A percentile compares a stretch with the other conserved stretches of the same genome.
Evolutionary conservation across 2,888 invertebrate species (phyloP).

Genomic region (Monochamus alternatus): DNA sequence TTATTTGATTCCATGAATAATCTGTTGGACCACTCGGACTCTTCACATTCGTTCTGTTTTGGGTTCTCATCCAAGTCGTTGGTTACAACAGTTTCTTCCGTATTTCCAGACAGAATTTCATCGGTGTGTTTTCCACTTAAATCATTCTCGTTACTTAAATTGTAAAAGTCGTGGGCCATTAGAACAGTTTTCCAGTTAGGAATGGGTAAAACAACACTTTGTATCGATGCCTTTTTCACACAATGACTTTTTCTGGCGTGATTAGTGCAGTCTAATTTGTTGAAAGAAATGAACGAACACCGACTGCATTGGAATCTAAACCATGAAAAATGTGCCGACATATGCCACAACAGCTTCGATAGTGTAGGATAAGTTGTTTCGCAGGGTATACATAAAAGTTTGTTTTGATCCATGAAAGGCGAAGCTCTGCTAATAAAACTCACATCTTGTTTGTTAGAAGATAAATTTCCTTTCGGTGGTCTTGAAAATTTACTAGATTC

Average conservation of each 20-base stretch:
- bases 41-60: constrained; percentile 18
- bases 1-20: constrained; percentile 44
- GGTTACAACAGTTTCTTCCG: constrained; percentile 16
- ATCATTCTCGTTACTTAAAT: constrained; percentile 48
- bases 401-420: constrained; percentile 69
- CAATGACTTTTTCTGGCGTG: constrained; percentile 79
- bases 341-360: constrained; percentile 75
- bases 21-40: constrained; percentile 19
- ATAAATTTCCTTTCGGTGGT: constrained; percentile 19
- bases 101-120: constrained; percentile 34
- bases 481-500: constrained; percentile 22
- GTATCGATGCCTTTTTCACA: constrained; percentile 71
- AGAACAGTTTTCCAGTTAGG: constrained; percentile 63
- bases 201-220: constrained; percentile 65
- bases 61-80: constrained; percentile 15
- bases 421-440: constrained; percentile 49
- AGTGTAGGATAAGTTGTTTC: constrained; percentile 71
- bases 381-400: constrained; percentile 74
- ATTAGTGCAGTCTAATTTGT: constrained; percentile 77
- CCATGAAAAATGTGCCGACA: constrained; percentile 81
- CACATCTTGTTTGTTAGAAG: constrained; percentile 37
- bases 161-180: constrained; percentile 61
- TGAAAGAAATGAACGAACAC: constrained; percentile 81
- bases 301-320: constrained; percentile 83
- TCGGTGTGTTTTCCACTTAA: constrained; percentile 48